Percentiles rank a stretch among this genome's conserved stretches.
phyloP scores from a whole-genome alignment of 1,140 invertebrate species.

The Lordiphosa mommai region DNA sequence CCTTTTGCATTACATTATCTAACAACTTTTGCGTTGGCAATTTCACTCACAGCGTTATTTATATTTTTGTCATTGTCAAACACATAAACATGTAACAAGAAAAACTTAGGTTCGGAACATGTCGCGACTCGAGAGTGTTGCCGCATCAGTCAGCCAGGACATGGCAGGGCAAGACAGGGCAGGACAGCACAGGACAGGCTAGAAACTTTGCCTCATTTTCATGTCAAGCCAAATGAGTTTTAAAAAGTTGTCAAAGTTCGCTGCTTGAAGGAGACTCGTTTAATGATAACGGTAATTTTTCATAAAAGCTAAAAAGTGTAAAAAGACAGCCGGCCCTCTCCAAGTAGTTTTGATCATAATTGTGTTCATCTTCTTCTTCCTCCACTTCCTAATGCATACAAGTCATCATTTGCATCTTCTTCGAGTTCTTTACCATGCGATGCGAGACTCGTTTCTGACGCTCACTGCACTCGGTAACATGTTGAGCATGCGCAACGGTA shows the following conservation, averaged over 20 bases:
- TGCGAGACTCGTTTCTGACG: conserved; percentile 27
- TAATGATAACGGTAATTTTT: conserved; percentile 70
- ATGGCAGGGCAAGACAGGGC: too few species aligned
- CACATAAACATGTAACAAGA: conserved; percentile 35
- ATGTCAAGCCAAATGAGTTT: conserved; percentile 69
- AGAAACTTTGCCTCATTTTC: conserved; percentile 63
- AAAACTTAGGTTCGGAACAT: conserved; percentile 42
- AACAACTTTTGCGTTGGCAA: conserved; percentile 59
- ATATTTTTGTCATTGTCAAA: conserved; percentile 45
- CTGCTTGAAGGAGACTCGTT: conserved; percentile 14
- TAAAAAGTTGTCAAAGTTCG: conserved; percentile 47
- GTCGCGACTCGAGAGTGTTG: conserved; percentile 17
- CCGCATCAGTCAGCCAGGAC: conserved; percentile 16
- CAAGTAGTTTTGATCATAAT: too few species aligned
- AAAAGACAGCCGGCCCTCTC: too few species aligned
- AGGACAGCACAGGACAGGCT: neutral
- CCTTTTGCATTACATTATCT: conserved; percentile 57
- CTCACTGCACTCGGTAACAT: conserved; percentile 8
- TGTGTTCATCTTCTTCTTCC: neutral
- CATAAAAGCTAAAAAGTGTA: conserved; percentile 58
- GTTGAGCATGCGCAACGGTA: conserved; percentile 15
- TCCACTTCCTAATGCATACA: conserved; percentile 30
- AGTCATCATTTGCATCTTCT: neutral
- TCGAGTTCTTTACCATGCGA: conserved; percentile 15
- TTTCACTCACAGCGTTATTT: conserved; percentile 46